phyloP scores from a whole-genome alignment of 2,113 vertebrate genomes.

The Pelvicachromis taeniatus region DNA sequence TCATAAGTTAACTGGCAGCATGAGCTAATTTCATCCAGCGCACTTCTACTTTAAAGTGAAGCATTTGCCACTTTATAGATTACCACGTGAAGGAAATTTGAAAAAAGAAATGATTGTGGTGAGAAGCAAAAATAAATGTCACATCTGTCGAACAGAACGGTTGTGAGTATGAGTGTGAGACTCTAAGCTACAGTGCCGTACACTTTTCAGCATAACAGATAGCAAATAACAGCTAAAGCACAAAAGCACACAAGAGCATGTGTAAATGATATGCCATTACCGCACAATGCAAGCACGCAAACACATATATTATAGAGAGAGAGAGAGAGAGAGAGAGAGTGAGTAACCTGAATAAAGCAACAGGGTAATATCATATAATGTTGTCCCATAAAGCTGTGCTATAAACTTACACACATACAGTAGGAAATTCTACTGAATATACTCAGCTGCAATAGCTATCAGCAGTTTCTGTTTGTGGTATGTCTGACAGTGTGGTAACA shows the following conservation, averaged over 20 bases:
- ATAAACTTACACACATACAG: background rate
- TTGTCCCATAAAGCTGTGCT: background rate
- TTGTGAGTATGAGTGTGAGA: constrained; percentile 7
- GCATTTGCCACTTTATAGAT: constrained; percentile 6
- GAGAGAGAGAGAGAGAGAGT: background rate
- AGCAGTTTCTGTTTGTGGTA: background rate
- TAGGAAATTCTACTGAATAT: background rate
- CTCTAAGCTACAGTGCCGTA: background rate
- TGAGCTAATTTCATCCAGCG: background rate
- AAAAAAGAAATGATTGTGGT: background rate
- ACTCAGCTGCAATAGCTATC: background rate
- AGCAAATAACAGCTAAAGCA: background rate
- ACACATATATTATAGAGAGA: background rate
- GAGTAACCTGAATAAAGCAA: background rate
- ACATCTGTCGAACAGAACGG: constrained; percentile 17
- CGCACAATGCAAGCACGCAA: background rate
- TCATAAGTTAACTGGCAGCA: constrained; percentile 5
- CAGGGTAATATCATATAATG: background rate
- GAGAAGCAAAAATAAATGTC: background rate
- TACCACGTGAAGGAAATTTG: background rate
- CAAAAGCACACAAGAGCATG: constrained; percentile 11
- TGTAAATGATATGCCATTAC: background rate
- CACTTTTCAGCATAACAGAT: background rate
- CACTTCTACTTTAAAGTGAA: background rate
- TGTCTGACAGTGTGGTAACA: background rate